Evolutionary conservation across 2,113 vertebrate species (phyloP).

Genomic region (Elaphurus davidianus): DNA sequence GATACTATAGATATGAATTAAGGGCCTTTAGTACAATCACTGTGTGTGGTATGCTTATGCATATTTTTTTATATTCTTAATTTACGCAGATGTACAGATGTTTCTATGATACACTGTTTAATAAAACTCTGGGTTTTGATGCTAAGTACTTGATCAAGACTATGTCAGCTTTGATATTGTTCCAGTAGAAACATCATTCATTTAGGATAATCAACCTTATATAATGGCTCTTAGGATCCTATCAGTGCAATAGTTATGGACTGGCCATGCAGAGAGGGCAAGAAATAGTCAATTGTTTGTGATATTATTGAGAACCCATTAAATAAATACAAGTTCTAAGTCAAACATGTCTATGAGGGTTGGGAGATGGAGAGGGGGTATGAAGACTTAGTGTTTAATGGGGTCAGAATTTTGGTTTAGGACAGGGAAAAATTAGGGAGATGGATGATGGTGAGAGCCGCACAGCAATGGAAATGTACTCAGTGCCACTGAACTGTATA

Average conservation of each 20-base stretch:
- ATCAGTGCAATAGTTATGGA: neutral
- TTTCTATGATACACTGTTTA: neutral
- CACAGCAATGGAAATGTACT: neutral
- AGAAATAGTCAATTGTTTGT: neutral
- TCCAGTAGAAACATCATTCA: neutral
- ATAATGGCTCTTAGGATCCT: neutral
- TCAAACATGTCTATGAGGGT: neutral
- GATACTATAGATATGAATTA: neutral
- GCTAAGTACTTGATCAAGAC: neutral
- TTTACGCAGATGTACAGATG: neutral
- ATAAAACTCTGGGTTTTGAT: neutral
- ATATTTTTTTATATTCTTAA: slow-evolving; percentile 12
- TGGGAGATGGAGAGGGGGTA: neutral
- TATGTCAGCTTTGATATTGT: neutral
- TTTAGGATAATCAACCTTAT: neutral
- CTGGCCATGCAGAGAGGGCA: neutral
- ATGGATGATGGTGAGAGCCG: neutral
- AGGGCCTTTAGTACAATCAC: neutral
- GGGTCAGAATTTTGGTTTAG: neutral
- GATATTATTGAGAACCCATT: neutral
- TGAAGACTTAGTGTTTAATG: neutral
- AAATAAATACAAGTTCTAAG: neutral
- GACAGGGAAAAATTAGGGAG: neutral
- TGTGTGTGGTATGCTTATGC: neutral
- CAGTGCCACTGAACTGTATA: neutral